phyloP scores from a whole-genome alignment of 1,140 invertebrate genomes.

The Cotesia vestalis region DNA sequence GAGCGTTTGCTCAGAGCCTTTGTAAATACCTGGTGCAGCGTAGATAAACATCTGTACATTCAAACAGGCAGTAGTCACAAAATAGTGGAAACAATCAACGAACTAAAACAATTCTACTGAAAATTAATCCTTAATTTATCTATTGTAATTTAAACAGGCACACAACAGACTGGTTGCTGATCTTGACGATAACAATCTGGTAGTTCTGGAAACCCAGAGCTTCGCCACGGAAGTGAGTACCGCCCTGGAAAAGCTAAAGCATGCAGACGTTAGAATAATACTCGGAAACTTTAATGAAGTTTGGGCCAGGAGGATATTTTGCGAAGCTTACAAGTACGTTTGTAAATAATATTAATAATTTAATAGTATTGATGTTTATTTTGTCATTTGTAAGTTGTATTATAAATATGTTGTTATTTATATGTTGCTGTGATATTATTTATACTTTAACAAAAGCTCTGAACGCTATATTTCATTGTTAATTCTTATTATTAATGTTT shows the following conservation, averaged over 20 bases:
- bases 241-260: constrained; percentile 85
- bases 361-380: too few species aligned
- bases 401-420: neutral
- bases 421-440: neutral
- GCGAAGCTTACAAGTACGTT: constrained; percentile 82
- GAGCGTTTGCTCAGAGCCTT: too few species aligned
- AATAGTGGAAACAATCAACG: neutral
- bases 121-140: constrained; percentile 17
- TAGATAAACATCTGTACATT: neutral
- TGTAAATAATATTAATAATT: too few species aligned
- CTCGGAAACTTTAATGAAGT: constrained; percentile 95
- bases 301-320: constrained; percentile 94
- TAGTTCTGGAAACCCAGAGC: constrained; percentile 90
- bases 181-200: constrained; percentile 81
- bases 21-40: neutral
- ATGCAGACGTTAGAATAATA: constrained; percentile 95
- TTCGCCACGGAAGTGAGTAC: constrained; percentile 90
- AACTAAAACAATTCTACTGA: neutral
- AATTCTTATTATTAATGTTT: neutral
- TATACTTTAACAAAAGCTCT: too few species aligned
- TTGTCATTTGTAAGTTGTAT: too few species aligned
- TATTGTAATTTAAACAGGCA: constrained; percentile 67
- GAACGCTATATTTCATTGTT: neutral
- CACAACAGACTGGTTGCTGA: constrained; percentile 92
- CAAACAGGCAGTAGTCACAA: too few species aligned